These are phyloP conservation scores for mouse (Mus musculus) DNA, from an alignment of 2,113 vertebrate species.

Conservation along the genomic window GRCm39 chr2:144725001-144725500, in stretches of 20 bases:
- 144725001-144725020: neutral
- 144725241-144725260: neutral
- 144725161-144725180: neutral
- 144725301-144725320: neutral
- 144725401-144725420: neutral
- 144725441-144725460: neutral
- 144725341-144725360: neutral
- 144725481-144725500: neutral
- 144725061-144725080: neutral
- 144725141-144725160: neutral
- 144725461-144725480: neutral
- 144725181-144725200: neutral
- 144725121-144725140: neutral
- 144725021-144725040: neutral
- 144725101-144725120: neutral
- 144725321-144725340: slow-evolving; percentile 33
- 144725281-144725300: neutral
- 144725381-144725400: neutral
- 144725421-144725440: neutral
- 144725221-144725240: neutral
- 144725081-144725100: neutral
- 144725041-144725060: neutral
- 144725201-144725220: neutral
- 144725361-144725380: neutral
- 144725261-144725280: neutral